Evolutionary conservation across 2,113 vertebrate species (phyloP).

Genomic region (Sinocyclocheilus rhinocerous): DNA sequence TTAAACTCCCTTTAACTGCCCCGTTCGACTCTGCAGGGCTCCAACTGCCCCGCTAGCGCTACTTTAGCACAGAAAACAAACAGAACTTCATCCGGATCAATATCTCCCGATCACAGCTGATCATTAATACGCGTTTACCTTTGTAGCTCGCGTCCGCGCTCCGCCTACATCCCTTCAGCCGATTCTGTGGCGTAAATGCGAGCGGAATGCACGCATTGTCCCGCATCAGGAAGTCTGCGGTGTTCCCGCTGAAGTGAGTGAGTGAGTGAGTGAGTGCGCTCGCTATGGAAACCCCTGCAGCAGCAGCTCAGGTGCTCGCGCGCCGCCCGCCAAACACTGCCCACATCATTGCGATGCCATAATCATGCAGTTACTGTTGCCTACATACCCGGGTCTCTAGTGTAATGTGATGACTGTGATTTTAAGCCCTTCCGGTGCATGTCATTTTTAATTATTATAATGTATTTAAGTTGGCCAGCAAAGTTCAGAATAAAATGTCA

Average conservation of each 20-base stretch:
- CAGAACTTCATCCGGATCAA: constrained; percentile 44
- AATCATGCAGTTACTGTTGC: neutral
- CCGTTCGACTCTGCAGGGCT: neutral
- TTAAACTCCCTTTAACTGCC: neutral
- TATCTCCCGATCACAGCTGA: neutral
- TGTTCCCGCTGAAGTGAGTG: constrained; percentile 52
- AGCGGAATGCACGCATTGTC: constrained; percentile 64
- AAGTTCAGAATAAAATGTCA: neutral
- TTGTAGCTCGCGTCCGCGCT: constrained; percentile 54
- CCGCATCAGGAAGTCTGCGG: constrained; percentile 76
- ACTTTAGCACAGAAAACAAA: constrained; percentile 56
- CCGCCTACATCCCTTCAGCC: constrained; percentile 61
- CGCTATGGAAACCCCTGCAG: constrained; percentile 64
- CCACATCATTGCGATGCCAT: neutral
- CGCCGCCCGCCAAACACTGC: constrained; percentile 66
- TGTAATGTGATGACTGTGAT: neutral
- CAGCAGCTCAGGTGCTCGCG: constrained; percentile 72
- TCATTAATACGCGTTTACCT: constrained; percentile 65
- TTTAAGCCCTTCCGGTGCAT: neutral
- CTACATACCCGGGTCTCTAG: too few species aligned
- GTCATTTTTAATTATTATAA: too few species aligned
- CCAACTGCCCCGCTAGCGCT: constrained; percentile 33
- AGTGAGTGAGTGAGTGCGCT: constrained; percentile 65
- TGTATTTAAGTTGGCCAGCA: too few species aligned
- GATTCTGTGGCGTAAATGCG: constrained; percentile 39